Evolutionary conservation across 2,113 vertebrate species (phyloP), one percentile per base, ranked within the genome.

Genomic region (Lota lota): DNA sequence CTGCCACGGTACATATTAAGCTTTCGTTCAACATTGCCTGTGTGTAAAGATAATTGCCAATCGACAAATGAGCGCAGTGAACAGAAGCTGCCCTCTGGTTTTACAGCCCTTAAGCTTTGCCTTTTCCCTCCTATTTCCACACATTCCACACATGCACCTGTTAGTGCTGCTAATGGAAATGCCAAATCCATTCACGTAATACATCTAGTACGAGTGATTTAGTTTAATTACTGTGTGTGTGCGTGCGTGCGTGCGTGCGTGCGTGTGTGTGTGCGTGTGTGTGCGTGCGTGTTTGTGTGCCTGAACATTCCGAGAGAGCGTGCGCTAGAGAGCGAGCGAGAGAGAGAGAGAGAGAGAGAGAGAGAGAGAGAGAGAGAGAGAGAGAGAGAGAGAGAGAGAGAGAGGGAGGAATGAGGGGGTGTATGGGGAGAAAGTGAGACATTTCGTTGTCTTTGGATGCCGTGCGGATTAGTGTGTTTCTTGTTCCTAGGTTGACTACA

Each of bases 401-500:
- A 65, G 40, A 53, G 19, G 51, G 63, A 22, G 63, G 20, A 22
- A 15, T 51, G 63, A 51, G 40, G 19, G 36, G 22, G 36, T 47
- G 63, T 20, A 8, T 20, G 18, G 16, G 63, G 36, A 64, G 33
- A 50, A n/a, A 64, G 36, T 20, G 63, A 64, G n/a, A 64, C n/a
- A 6, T 12, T 19, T 21, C n/a, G 40, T 51, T 16, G 15, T 47
- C 8, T 33, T 10, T 60, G 63, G 64, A 66, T 63, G 72, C 22
- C 22, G 36, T 59, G 66, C 78, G 80, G 65, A 70, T 72, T 73
- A 65, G 72, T 74, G 72, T 79, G 4, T 56, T 40, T 22, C n/a
- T 11, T 16, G 22, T 58, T 5, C 36, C 72, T 63, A 58, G 53
- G 72, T 59, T 82, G 73, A 77, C 77, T 69, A 76, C 66, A 22